phyloP scores from a whole-genome alignment of 2,113 vertebrate species.

The Bos taurus region ARS-UCD2.0 NC_037346.1:26767501-26768000 shows the following conservation, averaged over 20 bases:
- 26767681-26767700: no score
- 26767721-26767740: background rate
- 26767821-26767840: background rate
- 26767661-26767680: background rate
- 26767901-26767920: background rate
- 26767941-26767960: background rate
- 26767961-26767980: background rate
- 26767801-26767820: background rate
- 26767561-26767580: background rate
- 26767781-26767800: background rate
- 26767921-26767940: background rate
- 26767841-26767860: background rate
- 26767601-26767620: background rate
- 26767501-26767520: background rate
- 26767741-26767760: background rate
- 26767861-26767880: background rate
- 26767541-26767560: background rate
- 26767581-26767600: background rate
- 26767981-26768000: background rate
- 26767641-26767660: background rate
- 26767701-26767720: background rate
- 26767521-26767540: background rate
- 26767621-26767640: background rate
- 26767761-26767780: background rate
- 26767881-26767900: background rate